Percentiles rank a stretch among this genome's conserved stretches.
Conservation (phyloP, 2,797 vertebrate genomes). For the Centroberyx gerrardi region DNA sequence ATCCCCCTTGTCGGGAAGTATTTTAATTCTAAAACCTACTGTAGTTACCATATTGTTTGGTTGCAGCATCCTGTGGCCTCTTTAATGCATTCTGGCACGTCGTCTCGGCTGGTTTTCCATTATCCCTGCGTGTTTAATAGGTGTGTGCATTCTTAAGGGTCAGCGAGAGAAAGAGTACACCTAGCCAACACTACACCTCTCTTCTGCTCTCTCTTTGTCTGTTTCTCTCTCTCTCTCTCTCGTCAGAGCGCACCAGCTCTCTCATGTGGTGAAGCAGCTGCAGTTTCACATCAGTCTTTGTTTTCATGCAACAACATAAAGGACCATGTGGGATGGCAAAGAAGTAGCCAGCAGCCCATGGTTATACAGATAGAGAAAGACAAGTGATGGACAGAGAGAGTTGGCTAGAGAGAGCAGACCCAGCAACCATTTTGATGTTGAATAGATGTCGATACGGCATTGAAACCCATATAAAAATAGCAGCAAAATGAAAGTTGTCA, state of each 20-base stretch:
- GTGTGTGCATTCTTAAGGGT: constrained; percentile 22
- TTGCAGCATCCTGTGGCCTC: not conserved
- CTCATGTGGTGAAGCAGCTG: not conserved
- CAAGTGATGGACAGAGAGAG: no score
- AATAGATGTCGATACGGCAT: no score
- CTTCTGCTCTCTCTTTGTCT: constrained; percentile 7
- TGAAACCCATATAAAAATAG: no score
- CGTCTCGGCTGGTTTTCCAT: constrained; percentile 11
- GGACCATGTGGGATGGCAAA: not conserved
- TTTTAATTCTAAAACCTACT: not conserved
- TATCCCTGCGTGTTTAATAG: not conserved
- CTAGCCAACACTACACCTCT: not conserved
- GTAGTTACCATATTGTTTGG: not conserved
- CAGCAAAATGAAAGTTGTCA: no score
- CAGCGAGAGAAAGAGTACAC: constrained; percentile 6
- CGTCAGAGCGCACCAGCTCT: not conserved
- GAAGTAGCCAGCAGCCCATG: no score
- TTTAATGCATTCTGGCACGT: constrained; percentile 15
- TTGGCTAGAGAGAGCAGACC: no score
- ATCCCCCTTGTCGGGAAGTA: not conserved
- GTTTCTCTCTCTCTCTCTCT: constrained; percentile 6
- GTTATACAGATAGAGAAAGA: no score
- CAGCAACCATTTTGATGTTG: no score
- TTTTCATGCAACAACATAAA: not conserved
- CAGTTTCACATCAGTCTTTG: not conserved